phyloP scores from a whole-genome alignment of 1,140 invertebrate species.

The Saccostrea glomerata region DNA sequence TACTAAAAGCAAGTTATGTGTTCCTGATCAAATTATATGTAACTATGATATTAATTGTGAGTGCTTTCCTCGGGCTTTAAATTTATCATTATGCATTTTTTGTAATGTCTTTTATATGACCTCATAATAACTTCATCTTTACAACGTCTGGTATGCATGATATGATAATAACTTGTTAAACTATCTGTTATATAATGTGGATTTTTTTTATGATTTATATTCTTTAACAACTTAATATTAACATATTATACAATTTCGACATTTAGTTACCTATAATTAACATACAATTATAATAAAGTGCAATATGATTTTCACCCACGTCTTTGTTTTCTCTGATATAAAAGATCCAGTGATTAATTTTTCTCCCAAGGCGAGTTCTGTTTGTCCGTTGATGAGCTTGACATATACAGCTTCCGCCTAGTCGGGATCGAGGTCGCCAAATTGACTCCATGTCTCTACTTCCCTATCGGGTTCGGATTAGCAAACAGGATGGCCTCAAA shows the following conservation, averaged over 20 bases:
- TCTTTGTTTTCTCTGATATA: constrained; percentile 26
- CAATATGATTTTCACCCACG: constrained; percentile 17
- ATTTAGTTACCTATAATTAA: neutral
- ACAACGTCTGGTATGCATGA: neutral
- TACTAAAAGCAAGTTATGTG: neutral
- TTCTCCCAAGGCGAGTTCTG: constrained; percentile 22
- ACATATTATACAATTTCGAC: constrained; percentile 34
- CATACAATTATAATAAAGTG: constrained; percentile 20
- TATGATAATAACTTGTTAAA: neutral
- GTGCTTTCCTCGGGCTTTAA: neutral
- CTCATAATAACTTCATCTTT: neutral
- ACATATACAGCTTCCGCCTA: constrained; percentile 20
- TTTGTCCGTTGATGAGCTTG: constrained; percentile 30
- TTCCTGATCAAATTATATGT: constrained; percentile 8
- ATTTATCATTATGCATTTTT: neutral
- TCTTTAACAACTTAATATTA: neutral
- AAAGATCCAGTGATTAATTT: neutral
- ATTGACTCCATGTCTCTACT: constrained; percentile 24
- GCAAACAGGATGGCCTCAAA: constrained; percentile 22
- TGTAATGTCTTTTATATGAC: neutral
- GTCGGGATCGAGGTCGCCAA: constrained; percentile 35
- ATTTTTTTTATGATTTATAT: neutral
- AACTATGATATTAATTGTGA: neutral
- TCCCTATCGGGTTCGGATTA: constrained; percentile 30
- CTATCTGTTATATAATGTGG: neutral